These are phyloP conservation scores for Nycticryphes semicollaris DNA, from an alignment of 2,113 vertebrate species.

Conservation along the genomic window DNA sequence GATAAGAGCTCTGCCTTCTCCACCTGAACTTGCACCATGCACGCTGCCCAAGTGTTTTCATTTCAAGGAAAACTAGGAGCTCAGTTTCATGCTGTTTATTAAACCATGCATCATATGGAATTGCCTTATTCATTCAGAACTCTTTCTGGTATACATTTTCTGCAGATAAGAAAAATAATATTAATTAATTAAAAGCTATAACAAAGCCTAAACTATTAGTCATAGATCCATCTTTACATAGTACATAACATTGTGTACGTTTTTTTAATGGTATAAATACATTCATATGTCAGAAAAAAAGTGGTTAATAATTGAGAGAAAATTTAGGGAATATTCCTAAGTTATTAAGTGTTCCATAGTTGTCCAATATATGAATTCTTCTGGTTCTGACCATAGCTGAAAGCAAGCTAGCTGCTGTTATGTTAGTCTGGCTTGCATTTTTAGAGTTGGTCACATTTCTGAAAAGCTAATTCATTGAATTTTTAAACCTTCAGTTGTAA, in stretches of 20 bases:
- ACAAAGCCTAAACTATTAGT: background rate
- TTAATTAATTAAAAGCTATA: background rate
- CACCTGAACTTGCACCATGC: accelerated
- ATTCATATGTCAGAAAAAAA: background rate
- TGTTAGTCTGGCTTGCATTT: background rate
- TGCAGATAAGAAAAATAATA: background rate
- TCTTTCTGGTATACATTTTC: background rate
- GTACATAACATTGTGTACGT: background rate
- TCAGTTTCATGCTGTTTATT: background rate
- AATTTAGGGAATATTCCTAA: background rate
- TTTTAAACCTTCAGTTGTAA: background rate
- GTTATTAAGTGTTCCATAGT: background rate
- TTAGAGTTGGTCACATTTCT: background rate
- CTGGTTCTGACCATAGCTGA: background rate
- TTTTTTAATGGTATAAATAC: background rate
- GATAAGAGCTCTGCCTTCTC: background rate
- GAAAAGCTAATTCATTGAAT: background rate
- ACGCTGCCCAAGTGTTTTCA: background rate
- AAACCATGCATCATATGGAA: background rate
- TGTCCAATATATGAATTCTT: background rate
- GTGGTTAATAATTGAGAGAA: background rate
- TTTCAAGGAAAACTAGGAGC: background rate
- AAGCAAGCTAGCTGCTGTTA: background rate
- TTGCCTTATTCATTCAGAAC: background rate
- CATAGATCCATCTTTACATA: background rate